These are phyloP conservation scores for Choloepus hoffmanni DNA, from an alignment of 2,113 vertebrate species.

Conservation along the genomic window DNA sequence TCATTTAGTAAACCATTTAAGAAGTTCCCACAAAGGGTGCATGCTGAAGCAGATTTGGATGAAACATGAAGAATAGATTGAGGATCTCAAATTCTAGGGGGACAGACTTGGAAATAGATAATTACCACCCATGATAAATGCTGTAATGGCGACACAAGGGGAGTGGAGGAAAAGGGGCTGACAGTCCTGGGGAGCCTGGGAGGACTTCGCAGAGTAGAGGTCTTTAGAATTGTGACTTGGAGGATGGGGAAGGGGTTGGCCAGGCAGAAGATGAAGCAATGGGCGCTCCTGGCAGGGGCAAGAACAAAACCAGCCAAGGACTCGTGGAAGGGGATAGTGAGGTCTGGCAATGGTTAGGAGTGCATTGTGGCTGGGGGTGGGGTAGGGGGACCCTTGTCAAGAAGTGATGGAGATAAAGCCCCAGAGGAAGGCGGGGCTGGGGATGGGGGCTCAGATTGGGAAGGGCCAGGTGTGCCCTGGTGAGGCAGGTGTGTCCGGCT, in stretches of 20 bases:
- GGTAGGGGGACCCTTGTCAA: background rate
- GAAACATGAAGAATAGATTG: background rate
- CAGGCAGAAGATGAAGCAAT: background rate
- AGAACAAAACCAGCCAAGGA: background rate
- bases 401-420: background rate
- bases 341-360: background rate
- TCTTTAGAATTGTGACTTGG: background rate
- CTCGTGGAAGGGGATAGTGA: rapidly evolving
- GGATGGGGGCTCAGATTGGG: background rate
- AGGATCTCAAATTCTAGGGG: background rate
- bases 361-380: background rate
- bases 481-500: background rate
- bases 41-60: background rate
- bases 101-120: background rate
- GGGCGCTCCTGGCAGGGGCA: background rate
- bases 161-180: background rate
- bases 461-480: background rate
- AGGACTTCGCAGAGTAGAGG: background rate
- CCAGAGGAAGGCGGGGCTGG: background rate
- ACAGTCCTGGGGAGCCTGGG: background rate
- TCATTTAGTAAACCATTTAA: conserved; percentile 5
- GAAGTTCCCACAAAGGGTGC: background rate
- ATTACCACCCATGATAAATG: no score
- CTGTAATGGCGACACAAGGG: background rate
- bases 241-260: background rate